Evolutionary conservation across 2,888 invertebrate species (phyloP).

Genomic region (Odontocolon sp.): DNA sequence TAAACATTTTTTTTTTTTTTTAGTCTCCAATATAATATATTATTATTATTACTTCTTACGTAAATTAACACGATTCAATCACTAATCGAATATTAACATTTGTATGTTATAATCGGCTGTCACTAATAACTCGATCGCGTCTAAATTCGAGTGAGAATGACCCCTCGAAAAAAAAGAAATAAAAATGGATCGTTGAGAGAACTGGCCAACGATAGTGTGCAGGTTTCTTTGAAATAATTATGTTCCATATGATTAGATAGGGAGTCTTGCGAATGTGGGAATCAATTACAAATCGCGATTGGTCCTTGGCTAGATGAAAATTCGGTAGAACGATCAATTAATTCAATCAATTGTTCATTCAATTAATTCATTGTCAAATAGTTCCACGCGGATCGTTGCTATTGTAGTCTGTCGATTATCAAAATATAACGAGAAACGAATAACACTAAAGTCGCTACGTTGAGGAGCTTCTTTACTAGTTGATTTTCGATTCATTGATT

Average conservation of each 20-base stretch:
- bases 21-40: background rate
- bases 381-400: slow-evolving; percentile 2
- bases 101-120: slow-evolving; percentile 4
- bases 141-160: background rate
- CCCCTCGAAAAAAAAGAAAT: background rate
- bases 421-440: background rate
- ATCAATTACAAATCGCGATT: slow-evolving; percentile 2
- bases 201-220: slow-evolving; percentile 11
- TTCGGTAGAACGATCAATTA: background rate
- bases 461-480: background rate
- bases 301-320: background rate
- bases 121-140: slow-evolving; percentile 28
- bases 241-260: background rate
- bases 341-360: too few relatives aligned
- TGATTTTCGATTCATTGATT: slow-evolving; percentile 5
- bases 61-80: slow-evolving; percentile 34
- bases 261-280: background rate
- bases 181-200: background rate
- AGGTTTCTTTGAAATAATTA: slow-evolving; percentile 12
- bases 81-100: slow-evolving; percentile 30
- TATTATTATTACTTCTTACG: background rate
- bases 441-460: background rate
- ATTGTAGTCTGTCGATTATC: slow-evolving; percentile 1
- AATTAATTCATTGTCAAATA: background rate
- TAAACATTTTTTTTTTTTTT: slow-evolving; percentile 27